These are phyloP conservation scores for Alligator mississippiensis DNA, from an alignment of 2,113 vertebrate genomes.

Conservation along the genomic window DNA sequence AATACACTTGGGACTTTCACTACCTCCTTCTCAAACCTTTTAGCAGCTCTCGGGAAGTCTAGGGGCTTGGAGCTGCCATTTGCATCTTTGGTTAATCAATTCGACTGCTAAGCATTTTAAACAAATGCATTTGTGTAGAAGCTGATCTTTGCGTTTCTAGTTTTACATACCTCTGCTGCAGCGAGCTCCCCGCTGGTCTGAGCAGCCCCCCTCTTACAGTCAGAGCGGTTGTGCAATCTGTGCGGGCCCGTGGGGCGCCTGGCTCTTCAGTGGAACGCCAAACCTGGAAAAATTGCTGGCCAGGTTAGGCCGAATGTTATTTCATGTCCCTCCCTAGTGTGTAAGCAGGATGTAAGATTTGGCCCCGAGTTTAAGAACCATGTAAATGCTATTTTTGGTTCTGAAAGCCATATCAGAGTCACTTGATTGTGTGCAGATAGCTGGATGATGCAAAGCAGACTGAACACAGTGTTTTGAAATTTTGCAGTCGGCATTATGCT, in stretches of 20 bases:
- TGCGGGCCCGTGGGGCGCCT: too few species aligned
- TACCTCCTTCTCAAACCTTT: background rate
- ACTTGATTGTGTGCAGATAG: accelerated
- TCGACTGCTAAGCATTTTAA: background rate
- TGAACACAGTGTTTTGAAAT: background rate
- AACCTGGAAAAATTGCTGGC: too few species aligned
- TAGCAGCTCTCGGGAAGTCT: background rate
- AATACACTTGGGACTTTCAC: background rate
- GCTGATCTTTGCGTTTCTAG: background rate
- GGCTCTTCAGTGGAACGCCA: too few species aligned
- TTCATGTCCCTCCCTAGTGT: too few species aligned
- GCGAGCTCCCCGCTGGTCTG: background rate
- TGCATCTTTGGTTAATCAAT: background rate
- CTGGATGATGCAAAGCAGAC: background rate
- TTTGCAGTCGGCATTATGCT: background rate
- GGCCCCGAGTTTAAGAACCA: background rate
- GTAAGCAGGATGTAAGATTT: background rate
- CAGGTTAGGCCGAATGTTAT: too few species aligned
- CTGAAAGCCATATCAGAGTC: background rate
- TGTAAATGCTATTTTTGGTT: background rate
- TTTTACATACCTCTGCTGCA: background rate
- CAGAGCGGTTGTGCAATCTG: too few species aligned
- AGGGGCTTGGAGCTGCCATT: background rate
- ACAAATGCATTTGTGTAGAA: background rate
- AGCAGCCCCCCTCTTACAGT: background rate